Evolutionary conservation across 2,113 vertebrate species (phyloP).

Genomic region (Steatornis caripensis): DNA sequence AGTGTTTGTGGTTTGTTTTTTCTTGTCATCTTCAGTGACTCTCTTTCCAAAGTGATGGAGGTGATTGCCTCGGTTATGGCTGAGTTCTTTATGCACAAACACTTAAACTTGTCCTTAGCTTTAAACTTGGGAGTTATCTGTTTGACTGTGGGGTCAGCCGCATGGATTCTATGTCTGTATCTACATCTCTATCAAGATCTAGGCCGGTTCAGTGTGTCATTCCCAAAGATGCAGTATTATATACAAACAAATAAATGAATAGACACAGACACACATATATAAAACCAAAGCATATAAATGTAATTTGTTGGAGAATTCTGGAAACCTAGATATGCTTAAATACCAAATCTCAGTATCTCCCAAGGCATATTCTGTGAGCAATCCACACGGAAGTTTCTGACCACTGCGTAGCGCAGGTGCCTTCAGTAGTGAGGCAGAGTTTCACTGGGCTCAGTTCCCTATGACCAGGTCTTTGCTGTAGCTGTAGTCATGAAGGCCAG

Average conservation of each 20-base stretch:
- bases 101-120: background rate
- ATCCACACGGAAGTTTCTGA: background rate
- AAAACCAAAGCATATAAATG: background rate
- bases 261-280: background rate
- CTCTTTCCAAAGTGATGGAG: background rate
- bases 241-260: background rate
- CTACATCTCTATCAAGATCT: background rate
- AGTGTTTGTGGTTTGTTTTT: background rate
- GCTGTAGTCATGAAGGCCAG: background rate
- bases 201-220: background rate
- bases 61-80: background rate
- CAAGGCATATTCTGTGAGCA: background rate
- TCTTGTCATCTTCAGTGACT: background rate
- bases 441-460: background rate
- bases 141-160: background rate
- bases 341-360: background rate
- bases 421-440: background rate
- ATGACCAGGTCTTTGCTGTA: background rate
- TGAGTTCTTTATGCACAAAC: background rate
- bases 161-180: background rate
- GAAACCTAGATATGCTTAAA: background rate
- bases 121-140: background rate
- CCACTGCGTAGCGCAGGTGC: background rate
- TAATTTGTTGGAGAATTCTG: background rate
- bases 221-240: background rate